phyloP scores from a whole-genome alignment of 2,888 invertebrate genomes.

The Ferrisia virgata region DNA sequence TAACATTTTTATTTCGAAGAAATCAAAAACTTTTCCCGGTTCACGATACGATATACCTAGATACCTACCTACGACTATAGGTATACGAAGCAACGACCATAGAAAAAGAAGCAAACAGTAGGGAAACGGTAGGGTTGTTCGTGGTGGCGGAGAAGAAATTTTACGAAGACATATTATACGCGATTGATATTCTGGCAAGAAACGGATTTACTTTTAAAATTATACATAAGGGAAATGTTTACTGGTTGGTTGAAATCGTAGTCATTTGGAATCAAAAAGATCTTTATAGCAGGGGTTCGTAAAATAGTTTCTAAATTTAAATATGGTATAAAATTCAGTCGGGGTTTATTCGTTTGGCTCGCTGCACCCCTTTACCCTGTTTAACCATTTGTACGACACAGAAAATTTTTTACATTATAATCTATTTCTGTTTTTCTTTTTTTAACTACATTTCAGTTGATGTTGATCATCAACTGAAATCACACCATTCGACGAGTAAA shows the following conservation, averaged over 20 bases:
- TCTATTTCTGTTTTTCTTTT: not conserved
- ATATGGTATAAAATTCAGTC: not conserved
- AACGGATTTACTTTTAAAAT: constrained; percentile 41
- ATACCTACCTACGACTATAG: not conserved
- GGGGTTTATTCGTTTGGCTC: not conserved
- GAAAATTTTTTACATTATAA: too few relatives aligned
- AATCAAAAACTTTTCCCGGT: constrained; percentile 20
- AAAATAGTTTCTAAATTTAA: not conserved
- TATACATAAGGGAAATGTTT: constrained; percentile 43
- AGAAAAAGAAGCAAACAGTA: too few relatives aligned
- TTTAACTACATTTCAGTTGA: not conserved
- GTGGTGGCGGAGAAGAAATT: constrained; percentile 3
- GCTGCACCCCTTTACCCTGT: too few relatives aligned
- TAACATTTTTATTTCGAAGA: constrained; percentile 20
- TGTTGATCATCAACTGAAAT: not conserved
- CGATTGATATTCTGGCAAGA: constrained; percentile 40
- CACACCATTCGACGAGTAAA: not conserved
- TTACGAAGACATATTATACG: constrained; percentile 37
- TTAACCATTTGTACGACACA: too few relatives aligned
- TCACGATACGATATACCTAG: not conserved
- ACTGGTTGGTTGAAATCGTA: constrained; percentile 31
- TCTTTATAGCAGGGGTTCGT: constrained; percentile 5
- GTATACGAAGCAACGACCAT: not conserved
- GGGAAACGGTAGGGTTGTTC: not conserved
- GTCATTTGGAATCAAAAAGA: constrained; percentile 29